These are phyloP conservation scores for Blera fallax DNA, from an alignment of 2,888 invertebrate species.

Conservation along the genomic window DNA sequence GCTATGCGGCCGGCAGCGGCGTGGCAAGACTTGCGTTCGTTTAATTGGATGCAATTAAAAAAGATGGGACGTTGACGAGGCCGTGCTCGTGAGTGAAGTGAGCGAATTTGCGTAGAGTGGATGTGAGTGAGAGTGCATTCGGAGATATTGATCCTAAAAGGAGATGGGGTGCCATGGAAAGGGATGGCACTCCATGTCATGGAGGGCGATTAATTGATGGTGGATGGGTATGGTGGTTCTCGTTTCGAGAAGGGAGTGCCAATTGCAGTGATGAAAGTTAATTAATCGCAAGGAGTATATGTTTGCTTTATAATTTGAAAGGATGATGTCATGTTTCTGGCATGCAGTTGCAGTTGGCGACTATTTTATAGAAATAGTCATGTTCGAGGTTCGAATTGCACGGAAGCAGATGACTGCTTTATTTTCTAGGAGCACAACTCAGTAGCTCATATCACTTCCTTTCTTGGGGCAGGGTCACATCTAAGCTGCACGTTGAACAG, in stretches of 20 bases:
- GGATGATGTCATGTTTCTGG: constrained; percentile 35
- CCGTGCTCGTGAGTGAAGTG: not conserved
- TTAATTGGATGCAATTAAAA: constrained; percentile 68
- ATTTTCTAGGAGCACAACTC: too few species aligned
- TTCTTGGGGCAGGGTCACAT: too few species aligned
- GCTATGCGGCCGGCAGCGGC: not conserved
- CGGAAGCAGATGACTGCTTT: too few species aligned
- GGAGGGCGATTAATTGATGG: constrained; percentile 41
- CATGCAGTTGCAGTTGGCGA: too few species aligned
- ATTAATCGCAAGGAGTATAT: constrained; percentile 53
- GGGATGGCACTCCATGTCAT: too few species aligned
- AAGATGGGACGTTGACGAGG: constrained; percentile 24
- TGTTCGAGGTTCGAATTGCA: too few species aligned
- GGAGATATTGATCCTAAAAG: constrained; percentile 15
- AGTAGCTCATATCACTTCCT: too few species aligned
- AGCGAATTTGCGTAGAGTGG: constrained; percentile 38
- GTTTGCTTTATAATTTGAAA: constrained; percentile 3
- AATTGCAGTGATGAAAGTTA: constrained; percentile 47
- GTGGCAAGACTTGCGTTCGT: constrained; percentile 1
- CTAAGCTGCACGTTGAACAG: too few species aligned
- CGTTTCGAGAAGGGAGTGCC: constrained; percentile 30
- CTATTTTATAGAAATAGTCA: too few species aligned
- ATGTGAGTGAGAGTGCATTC: constrained; percentile 6
- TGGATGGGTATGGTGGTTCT: constrained; percentile 45
- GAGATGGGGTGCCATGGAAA: constrained; percentile 8